Percentiles rank a stretch among this genome's conserved stretches.
Conservation (phyloP, 2,113 vertebrate genomes). For the Oostethus manadensis region DNA sequence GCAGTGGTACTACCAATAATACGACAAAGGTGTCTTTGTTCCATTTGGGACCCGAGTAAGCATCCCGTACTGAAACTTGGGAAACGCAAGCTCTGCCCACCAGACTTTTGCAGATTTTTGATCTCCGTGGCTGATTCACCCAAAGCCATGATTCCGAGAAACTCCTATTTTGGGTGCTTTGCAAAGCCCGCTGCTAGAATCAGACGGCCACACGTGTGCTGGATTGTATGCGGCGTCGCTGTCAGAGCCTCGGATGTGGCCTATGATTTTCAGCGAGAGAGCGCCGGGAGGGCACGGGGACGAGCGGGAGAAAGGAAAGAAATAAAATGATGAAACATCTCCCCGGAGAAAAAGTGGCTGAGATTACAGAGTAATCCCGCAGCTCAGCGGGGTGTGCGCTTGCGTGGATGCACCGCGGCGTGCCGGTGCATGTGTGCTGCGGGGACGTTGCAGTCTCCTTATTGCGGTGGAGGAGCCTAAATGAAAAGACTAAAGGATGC, state of each 20-base stretch:
- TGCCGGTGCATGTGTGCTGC: constrained; percentile 23
- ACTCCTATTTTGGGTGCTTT: not conserved
- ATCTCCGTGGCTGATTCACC: not conserved
- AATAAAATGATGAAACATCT: constrained; percentile 72
- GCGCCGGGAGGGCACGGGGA: constrained; percentile 17
- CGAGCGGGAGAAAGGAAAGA: constrained; percentile 55
- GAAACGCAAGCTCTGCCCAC: no score
- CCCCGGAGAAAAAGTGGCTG: constrained; percentile 54
- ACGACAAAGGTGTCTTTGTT: no score
- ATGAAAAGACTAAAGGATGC: constrained; percentile 60
- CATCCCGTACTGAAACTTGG: no score
- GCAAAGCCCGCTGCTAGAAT: constrained; percentile 3
- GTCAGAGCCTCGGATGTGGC: constrained; percentile 52
- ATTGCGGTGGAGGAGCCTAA: constrained; percentile 51
- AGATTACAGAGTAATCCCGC: constrained; percentile 73
- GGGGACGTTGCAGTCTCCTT: constrained; percentile 44
- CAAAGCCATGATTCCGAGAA: constrained; percentile 4
- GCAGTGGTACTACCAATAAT: no score
- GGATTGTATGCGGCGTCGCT: constrained; percentile 31
- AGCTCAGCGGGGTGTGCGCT: constrained; percentile 46
- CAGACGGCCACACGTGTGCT: constrained; percentile 14
- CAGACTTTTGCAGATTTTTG: no score
- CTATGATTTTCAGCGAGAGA: constrained; percentile 59
- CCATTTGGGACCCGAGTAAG: no score
- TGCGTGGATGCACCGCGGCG: constrained; percentile 34